Conservation (phyloP, 2,888 invertebrate genomes). For the Diaprepes abbreviatus region DNA sequence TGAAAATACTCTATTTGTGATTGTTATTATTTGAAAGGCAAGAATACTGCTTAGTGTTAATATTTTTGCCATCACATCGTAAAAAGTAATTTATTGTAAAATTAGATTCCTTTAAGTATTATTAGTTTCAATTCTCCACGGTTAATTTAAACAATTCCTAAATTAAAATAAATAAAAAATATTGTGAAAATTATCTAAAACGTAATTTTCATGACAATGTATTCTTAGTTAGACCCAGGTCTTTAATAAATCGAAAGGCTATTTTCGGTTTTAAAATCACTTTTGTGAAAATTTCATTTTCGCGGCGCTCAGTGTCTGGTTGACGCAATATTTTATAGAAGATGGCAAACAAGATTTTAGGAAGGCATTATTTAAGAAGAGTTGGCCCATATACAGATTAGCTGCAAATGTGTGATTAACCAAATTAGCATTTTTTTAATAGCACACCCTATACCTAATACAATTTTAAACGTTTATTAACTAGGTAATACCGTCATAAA, state of each 20-base stretch:
- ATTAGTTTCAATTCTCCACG: slow-evolving; percentile 1
- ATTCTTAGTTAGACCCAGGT: neutral
- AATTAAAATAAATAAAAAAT: slow-evolving; percentile 26
- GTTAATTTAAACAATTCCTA: neutral
- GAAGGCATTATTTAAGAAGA: no score
- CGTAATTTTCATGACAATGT: slow-evolving; percentile 39
- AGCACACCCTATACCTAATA: no score
- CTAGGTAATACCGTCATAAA: no score
- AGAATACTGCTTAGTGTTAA: slow-evolving; percentile 6
- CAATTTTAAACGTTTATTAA: no score
- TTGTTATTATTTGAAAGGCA: slow-evolving; percentile 7
- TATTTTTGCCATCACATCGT: slow-evolving; percentile 4
- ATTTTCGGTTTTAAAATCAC: neutral
- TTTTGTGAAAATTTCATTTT: no score
- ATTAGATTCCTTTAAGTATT: neutral
- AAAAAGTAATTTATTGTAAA: neutral
- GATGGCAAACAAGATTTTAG: no score
- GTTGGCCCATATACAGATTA: no score
- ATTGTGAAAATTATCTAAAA: slow-evolving; percentile 44
- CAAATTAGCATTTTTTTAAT: no score
- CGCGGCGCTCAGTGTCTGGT: no score
- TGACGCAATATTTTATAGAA: no score
- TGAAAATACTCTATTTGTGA: neutral
- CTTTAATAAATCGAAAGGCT: no score
- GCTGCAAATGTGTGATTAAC: no score